Conservation (phyloP, 2,888 invertebrate genomes). For the Trimorus sp. region DNA sequence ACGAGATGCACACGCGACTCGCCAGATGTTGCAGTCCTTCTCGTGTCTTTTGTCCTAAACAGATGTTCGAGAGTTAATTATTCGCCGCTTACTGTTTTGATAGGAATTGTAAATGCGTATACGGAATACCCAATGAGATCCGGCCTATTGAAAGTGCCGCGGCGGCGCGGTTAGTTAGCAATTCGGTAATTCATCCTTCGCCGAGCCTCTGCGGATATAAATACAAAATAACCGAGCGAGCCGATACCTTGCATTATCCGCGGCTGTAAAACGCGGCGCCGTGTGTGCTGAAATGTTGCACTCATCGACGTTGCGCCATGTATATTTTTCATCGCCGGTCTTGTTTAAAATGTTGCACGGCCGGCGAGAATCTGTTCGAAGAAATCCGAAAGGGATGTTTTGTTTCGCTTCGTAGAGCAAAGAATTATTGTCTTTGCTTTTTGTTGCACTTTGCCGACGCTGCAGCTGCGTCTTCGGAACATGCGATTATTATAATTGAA, state of each 20-base stretch:
- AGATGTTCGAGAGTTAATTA: slow-evolving; percentile 45
- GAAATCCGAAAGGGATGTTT: slow-evolving; percentile 35
- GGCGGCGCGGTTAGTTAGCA: slow-evolving; percentile 33
- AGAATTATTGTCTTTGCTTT: slow-evolving; percentile 42
- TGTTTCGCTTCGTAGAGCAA: slow-evolving; percentile 1
- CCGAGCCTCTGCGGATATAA: slow-evolving; percentile 22
- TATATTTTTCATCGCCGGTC: slow-evolving; percentile 35
- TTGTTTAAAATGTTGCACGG: slow-evolving; percentile 35
- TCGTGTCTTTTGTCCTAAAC: slow-evolving; percentile 17
- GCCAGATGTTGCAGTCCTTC: slow-evolving; percentile 27
- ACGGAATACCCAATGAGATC: slow-evolving; percentile 35
- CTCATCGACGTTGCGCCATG: slow-evolving; percentile 2
- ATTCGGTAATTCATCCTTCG: slow-evolving; percentile 41
- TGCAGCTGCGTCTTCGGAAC: no score
- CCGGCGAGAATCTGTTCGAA: slow-evolving; percentile 33
- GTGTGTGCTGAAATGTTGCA: slow-evolving; percentile 36
- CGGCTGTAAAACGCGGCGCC: slow-evolving; percentile 34
- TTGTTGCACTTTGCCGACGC: slow-evolving; percentile 9
- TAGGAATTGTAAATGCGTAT: slow-evolving; percentile 39
- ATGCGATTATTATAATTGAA: no score
- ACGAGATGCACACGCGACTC: slow-evolving; percentile 18
- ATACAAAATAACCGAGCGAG: slow-evolving; percentile 22
- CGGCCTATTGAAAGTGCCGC: slow-evolving; percentile 31
- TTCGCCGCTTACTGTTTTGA: slow-evolving; percentile 40
- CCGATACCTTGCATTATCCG: slow-evolving; percentile 20